Evolutionary conservation across 2,113 vertebrate species (phyloP).

Genomic region (Rhinolophus ferrumequinum): DNA sequence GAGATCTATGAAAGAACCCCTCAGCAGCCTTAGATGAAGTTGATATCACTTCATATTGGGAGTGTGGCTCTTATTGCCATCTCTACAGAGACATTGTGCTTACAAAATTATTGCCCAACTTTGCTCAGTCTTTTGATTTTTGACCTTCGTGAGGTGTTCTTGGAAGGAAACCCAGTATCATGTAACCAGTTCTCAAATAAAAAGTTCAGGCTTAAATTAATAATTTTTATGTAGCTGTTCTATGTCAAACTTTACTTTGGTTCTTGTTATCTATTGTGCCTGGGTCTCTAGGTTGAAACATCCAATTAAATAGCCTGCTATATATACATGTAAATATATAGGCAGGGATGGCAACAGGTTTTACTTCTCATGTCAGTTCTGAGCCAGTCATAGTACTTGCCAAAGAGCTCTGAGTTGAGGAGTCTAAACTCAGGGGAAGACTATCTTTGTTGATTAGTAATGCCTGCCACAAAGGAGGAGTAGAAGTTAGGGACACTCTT

Average conservation of each 20-base stretch:
- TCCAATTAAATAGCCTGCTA: neutral
- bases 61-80: neutral
- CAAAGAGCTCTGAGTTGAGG: neutral
- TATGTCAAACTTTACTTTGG: neutral
- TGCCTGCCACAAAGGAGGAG: neutral
- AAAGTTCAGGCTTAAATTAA: neutral
- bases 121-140: neutral
- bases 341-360: neutral
- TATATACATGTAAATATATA: neutral
- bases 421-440: neutral
- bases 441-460: neutral
- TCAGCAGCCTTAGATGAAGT: neutral
- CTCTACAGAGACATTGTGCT: neutral
- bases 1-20: neutral
- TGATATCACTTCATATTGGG: accelerated
- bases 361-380: neutral
- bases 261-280: neutral
- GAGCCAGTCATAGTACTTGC: neutral
- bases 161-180: neutral
- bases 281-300: neutral
- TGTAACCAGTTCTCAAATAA: neutral
- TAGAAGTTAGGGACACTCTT: too few species aligned
- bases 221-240: neutral
- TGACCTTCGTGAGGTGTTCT: neutral
- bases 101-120: neutral